These are phyloP conservation scores for Megalurothrips usitatus DNA, from an alignment of 2,888 invertebrate genomes.

Conservation along the genomic window DNA sequence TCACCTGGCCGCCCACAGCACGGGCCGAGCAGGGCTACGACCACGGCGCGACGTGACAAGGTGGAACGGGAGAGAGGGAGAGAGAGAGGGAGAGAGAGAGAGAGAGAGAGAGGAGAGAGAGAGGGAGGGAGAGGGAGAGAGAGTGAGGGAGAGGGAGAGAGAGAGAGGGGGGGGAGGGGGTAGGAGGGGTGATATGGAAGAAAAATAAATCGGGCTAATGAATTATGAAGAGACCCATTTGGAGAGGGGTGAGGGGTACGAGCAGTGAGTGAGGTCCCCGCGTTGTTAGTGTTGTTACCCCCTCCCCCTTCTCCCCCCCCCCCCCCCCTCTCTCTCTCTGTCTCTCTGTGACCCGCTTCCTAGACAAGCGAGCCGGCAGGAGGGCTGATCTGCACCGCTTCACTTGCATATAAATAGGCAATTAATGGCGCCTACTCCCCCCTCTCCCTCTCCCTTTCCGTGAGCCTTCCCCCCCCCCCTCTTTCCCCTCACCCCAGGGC, in stretches of 20 bases:
- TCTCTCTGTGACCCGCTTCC: neutral
- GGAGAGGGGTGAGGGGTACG: neutral
- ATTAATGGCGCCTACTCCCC: neutral
- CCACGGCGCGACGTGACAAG: too few relatives aligned
- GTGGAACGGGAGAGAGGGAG: neutral
- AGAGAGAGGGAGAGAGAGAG: neutral
- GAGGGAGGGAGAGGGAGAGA: too few relatives aligned
- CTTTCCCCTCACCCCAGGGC: neutral
- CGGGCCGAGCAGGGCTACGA: too few relatives aligned
- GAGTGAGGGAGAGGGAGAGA: neutral
- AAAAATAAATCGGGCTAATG: constrained; percentile 9
- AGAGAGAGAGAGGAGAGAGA: too few relatives aligned
- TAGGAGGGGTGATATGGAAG: neutral
- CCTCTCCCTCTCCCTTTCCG: neutral
- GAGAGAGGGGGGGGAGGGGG: neutral
- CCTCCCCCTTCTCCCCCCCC: neutral
- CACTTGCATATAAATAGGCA: constrained; percentile 22
- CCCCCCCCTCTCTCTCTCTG: neutral
- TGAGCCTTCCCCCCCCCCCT: neutral
- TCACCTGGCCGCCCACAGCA: too few relatives aligned
- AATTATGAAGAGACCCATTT: neutral
- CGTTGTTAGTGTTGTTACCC: neutral
- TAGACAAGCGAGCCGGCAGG: neutral
- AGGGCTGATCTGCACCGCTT: neutral
- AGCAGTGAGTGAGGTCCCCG: neutral